phyloP scores from a whole-genome alignment of 2,888 invertebrate species.

The Cynaeus angustus region DNA sequence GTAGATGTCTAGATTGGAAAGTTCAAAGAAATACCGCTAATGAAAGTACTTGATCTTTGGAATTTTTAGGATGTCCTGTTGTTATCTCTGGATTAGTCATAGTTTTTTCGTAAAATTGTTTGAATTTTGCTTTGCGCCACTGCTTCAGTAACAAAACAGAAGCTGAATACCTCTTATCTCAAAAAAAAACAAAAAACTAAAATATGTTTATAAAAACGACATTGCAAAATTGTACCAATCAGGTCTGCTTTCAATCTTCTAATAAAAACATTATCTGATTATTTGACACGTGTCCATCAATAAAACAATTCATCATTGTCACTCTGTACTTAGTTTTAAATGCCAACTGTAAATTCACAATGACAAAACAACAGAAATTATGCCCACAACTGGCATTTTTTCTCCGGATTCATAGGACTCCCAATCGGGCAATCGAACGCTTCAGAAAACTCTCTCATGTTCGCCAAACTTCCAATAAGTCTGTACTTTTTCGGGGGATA shows the following conservation, averaged over 20 bases:
- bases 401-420: slow-evolving; percentile 67
- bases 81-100: too few species aligned
- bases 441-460: slow-evolving; percentile 68
- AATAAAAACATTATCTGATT: neutral
- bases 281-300: neutral
- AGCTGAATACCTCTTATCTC: too few species aligned
- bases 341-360: too few species aligned
- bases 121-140: too few species aligned
- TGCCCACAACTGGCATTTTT: slow-evolving; percentile 68
- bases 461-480: slow-evolving; percentile 68
- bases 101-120: too few species aligned
- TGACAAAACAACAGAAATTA: neutral
- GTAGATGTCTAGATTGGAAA: neutral
- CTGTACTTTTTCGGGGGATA: slow-evolving; percentile 66
- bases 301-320: slow-evolving; percentile 4
- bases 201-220: too few species aligned
- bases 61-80: too few species aligned
- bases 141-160: too few species aligned
- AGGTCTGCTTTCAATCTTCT: neutral
- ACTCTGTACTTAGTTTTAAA: neutral
- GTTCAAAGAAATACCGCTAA: too few species aligned
- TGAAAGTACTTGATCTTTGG: too few species aligned
- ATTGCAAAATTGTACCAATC: neutral
- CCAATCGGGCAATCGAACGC: slow-evolving; percentile 67
- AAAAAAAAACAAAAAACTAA: too few species aligned